phyloP scores from a whole-genome alignment of 1,140 invertebrate species.

The Neotoxoptera formosana region DNA sequence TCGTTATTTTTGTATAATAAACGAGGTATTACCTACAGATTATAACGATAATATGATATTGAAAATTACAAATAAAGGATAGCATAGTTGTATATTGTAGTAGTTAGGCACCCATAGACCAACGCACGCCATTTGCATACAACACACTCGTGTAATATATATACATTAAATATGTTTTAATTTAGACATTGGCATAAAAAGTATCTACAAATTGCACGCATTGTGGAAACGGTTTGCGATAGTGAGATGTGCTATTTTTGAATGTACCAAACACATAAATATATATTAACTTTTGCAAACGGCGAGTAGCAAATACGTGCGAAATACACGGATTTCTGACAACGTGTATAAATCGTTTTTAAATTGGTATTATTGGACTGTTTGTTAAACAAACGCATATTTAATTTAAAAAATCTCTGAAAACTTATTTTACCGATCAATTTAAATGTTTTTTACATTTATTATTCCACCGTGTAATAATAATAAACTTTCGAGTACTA shows the following conservation, averaged over 20 bases:
- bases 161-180: slow-evolving; percentile 27
- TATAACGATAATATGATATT: not conserved
- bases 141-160: not conserved
- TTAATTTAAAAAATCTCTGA: not conserved
- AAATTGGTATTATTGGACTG: not conserved
- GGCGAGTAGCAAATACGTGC: not conserved
- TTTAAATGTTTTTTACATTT: not conserved
- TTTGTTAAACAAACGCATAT: not conserved
- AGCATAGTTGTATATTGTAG: not conserved
- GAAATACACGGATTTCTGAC: not conserved
- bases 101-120: not conserved
- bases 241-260: slow-evolving; percentile 35
- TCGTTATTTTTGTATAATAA: no score
- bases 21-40: no score
- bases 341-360: not conserved
- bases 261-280: not conserved
- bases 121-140: not conserved
- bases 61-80: not conserved
- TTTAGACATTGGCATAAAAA: not conserved
- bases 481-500: not conserved
- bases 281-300: not conserved
- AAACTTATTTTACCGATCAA: not conserved
- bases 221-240: not conserved
- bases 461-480: not conserved
- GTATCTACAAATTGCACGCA: slow-evolving; percentile 29